Base-by-base conservation (phyloP, 1,140 invertebrate species). In the Drosophila pandora region DNA sequence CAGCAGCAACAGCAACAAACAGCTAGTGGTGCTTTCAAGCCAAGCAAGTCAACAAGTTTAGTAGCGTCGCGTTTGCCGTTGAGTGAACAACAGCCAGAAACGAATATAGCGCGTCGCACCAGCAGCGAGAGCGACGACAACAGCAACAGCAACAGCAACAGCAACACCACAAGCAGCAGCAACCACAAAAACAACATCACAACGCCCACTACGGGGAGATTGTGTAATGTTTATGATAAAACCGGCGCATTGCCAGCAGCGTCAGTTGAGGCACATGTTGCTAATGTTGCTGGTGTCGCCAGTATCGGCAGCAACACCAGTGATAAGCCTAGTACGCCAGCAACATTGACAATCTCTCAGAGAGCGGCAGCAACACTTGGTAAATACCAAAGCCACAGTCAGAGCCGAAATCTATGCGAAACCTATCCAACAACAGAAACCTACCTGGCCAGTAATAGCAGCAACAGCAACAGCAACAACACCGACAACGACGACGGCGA, bases 211-310 rank as follows among this genome's bases (percentile, higher is more conserved):
- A 77, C 76, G 57, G 22, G 50, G 32, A 75, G 76, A 87, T 87
- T 87, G 82, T 88, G 82, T 87, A 87, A 87, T 88, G 83, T 62
- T 73, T 67, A 62, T 76, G 83, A 79, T 75, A 90, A 90, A 87
- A 57, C 62, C 61, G 60, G 39, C 62, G 30, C 25, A 30, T 49
- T 21, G 57, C 65, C 55, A 69, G 34, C 28, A n/a, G 49, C 47
- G 53, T 22, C 47, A 58, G 23, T 28, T 28, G 23, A 32, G 60
- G 28, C 77, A 63, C 67, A 77, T 77, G 75, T 63, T 67, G 53
- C 34, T 37, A 37, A 37, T 37, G 34, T 37, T 37, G 34, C 34
- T 37, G 12, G 34, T 37, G 34, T 37, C 34, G 10, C 34, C 34
- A 37, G 34, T 10, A 37, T 3, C 34, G 34, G 45, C 43, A 55